Percentiles rank a stretch among this genome's conserved stretches.
Evolutionary conservation across 2,113 vertebrate species (phyloP).

Genomic region (Pangasianodon gigas): DNA sequence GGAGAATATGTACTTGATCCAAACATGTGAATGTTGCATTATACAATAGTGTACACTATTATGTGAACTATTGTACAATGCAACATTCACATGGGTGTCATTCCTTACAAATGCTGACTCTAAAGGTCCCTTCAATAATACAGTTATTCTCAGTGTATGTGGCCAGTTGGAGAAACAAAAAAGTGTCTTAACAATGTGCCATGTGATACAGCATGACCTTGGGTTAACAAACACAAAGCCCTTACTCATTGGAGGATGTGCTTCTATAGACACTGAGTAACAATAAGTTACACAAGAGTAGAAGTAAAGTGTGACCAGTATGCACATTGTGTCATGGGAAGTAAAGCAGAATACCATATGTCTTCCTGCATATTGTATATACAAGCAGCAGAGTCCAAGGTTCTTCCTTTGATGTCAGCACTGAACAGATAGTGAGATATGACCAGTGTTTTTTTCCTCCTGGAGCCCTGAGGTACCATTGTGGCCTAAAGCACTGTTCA

Average conservation of each 20-base stretch:
- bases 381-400: conserved; percentile 46
- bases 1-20: not conserved
- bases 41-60: not conserved
- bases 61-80: not conserved
- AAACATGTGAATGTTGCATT: not conserved
- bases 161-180: not conserved
- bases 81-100: not conserved
- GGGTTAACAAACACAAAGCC: not conserved
- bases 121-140: not conserved
- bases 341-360: conserved; percentile 51
- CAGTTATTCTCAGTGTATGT: not conserved
- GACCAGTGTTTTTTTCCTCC: conserved; percentile 16
- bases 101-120: not conserved
- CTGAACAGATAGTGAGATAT: conserved; percentile 51
- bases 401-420: conserved; percentile 57
- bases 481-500: conserved; percentile 2
- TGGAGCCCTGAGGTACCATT: conserved; percentile 51
- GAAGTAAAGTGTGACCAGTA: conserved; percentile 30
- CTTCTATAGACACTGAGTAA: conserved; percentile 14
- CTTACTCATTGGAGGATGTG: conserved; percentile 33
- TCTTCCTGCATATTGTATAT: conserved; percentile 57
- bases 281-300: conserved; percentile 34
- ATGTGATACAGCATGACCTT: conserved; percentile 6
- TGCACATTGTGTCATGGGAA: conserved; percentile 50
- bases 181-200: not conserved